Base-by-base conservation (phyloP, 2,888 invertebrate species). In the Calephelis perditalis region DNA sequence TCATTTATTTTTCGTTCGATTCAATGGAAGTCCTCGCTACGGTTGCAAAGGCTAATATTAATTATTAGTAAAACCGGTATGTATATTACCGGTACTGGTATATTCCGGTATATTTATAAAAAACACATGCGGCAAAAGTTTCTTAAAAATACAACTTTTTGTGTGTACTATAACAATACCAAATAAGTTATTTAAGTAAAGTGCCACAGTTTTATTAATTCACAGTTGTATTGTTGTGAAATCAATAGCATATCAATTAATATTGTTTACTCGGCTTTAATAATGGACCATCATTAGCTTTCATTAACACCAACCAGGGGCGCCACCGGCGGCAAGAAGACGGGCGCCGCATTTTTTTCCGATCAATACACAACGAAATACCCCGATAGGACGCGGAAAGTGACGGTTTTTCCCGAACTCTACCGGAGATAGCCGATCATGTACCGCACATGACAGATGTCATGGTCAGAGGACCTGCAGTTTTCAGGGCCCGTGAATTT, bases 191-290 rank as follows among this genome's bases (percentile, higher is more conserved):
- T 26, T 26, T 26, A 26, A 26, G 26, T 26, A 26, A 26, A 26
- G 26, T 3, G 26, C 26, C 26, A 26, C 2, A 37, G 40, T 10
- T 12, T 12, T 35, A 49, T 47, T 49, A 49, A 49, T 58, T 26
- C 9, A 37, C 11, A 49, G 12, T 40, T 40, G 47, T 7, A 40
- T 36, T 6, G 12, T 47, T 58, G 12, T 15, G 36, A 82, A 88
- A 88, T 88, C 88, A 87, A 89, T 88, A 84, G 82, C 84, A 83
- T 78, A 74, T 76, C 82, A 84, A 86, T 87, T 86, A 85, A 88
- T 88, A 84, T 85, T 75, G 80, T 82, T 79, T 74, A 79, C 79
- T 77, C 75, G 78, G 72, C 78, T 81, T 86, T 84, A 86, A 88
- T 89, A 86, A 89, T 88, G 86, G 84, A 86, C 84, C 77, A 76